phyloP scores from a whole-genome alignment of 2,888 invertebrate genomes.

The Noctua comes region DNA sequence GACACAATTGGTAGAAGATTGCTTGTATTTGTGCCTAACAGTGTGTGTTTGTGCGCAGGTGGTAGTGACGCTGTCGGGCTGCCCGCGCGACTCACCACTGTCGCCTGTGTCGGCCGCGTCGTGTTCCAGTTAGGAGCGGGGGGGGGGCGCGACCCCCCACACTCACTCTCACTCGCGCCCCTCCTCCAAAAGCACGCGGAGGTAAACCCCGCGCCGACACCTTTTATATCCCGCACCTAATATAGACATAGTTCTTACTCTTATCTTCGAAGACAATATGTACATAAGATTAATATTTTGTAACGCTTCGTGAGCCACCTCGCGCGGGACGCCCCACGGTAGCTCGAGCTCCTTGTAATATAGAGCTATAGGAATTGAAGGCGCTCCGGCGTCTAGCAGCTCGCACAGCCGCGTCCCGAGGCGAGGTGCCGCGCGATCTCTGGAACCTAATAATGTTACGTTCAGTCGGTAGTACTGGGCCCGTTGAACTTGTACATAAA shows the following conservation, averaged over 20 bases:
- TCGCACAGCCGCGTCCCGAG: conserved; percentile 64
- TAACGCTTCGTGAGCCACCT: conserved; percentile 83
- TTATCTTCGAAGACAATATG: conserved; percentile 90
- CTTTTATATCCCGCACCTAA: conserved; percentile 82
- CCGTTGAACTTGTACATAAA: conserved; percentile 85
- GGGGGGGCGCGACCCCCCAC: conserved; percentile 90
- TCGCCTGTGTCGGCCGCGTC: conserved; percentile 97
- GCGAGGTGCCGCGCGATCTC: conserved; percentile 79
- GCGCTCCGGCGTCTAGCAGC: conserved; percentile 64
- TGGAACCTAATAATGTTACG: conserved; percentile 81
- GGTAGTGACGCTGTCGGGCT: conserved; percentile 97
- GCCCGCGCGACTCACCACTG: conserved; percentile 96
- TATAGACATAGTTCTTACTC: conserved; percentile 85
- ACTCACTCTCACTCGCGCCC: conserved; percentile 89
- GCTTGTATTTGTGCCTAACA: background rate
- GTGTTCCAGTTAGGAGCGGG: conserved; percentile 96
- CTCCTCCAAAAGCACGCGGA: conserved; percentile 89
- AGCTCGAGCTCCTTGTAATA: conserved; percentile 68
- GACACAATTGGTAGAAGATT: background rate
- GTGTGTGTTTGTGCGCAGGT: conserved; percentile 76
- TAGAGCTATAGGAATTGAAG: conserved; percentile 83
- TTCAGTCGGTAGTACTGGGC: conserved; percentile 80
- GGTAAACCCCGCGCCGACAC: conserved; percentile 83
- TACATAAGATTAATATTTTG: conserved; percentile 90
- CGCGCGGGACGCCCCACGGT: conserved; percentile 64